Evolutionary conservation across 2,797 vertebrate species (phyloP).

Genomic region (Amblyopsis hoosieri): DNA sequence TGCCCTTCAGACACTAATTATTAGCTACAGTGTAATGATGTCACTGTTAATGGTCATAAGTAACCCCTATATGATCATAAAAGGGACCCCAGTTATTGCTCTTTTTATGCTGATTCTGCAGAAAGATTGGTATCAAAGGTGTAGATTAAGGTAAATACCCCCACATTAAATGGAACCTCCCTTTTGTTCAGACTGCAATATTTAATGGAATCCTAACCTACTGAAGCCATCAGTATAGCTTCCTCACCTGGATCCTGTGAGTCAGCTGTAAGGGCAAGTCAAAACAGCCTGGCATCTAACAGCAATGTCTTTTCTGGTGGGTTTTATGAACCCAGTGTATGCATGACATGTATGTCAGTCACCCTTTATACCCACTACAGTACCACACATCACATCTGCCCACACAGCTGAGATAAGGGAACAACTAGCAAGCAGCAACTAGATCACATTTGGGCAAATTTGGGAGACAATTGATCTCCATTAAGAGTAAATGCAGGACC

Average conservation of each 20-base stretch:
- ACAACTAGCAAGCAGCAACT: neutral
- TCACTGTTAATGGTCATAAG: neutral
- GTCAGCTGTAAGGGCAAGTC: constrained; percentile 43
- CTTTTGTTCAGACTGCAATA: neutral
- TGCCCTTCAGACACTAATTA: neutral
- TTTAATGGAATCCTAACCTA: constrained; percentile 32
- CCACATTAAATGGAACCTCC: too few species aligned
- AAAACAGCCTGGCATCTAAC: constrained; percentile 25
- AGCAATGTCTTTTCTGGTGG: constrained; percentile 22
- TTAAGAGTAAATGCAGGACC: constrained; percentile 28
- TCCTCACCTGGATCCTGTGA: constrained; percentile 54
- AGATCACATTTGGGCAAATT: constrained; percentile 27
- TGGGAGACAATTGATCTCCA: constrained; percentile 33
- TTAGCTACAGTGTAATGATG: neutral
- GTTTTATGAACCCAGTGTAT: constrained; percentile 29
- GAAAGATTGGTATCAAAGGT: too few species aligned
- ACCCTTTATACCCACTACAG: neutral
- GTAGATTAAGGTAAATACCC: too few species aligned
- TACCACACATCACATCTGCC: constrained; percentile 31
- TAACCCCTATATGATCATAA: neutral
- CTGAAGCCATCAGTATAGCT: constrained; percentile 40
- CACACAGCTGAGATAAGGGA: constrained; percentile 32
- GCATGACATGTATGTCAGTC: constrained; percentile 19
- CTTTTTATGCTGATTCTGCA: neutral
- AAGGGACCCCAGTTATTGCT: constrained; percentile 3